Evolutionary conservation across 2,797 vertebrate genomes (phyloP).

Genomic region (Apogon hyalosoma): DNA sequence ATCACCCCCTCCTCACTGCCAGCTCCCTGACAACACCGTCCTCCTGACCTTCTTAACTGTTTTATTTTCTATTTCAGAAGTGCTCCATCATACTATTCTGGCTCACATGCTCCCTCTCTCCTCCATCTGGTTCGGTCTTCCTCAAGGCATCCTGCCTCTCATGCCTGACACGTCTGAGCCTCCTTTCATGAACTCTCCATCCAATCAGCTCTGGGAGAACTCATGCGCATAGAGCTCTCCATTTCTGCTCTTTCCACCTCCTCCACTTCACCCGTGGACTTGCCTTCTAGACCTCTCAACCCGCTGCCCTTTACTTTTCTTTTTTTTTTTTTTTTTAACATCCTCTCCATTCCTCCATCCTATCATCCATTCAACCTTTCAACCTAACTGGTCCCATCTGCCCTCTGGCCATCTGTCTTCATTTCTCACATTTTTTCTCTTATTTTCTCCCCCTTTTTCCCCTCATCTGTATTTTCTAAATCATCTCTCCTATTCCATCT

Average conservation of each 20-base stretch:
- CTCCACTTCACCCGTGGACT: background rate
- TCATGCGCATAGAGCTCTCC: too few species aligned
- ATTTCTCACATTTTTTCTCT: constrained; percentile 13
- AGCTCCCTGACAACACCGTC: background rate
- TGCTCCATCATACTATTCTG: background rate
- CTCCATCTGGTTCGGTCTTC: constrained; percentile 22
- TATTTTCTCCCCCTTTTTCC: background rate
- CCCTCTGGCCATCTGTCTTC: constrained; percentile 53
- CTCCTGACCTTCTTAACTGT: constrained; percentile 6
- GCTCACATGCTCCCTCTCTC: too few species aligned
- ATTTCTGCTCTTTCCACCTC: constrained; percentile 8
- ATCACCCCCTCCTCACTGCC: too few species aligned
- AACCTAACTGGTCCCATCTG: constrained; percentile 31
- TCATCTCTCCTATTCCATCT: constrained; percentile 24
- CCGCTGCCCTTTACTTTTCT: constrained; percentile 1
- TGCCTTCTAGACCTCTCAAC: constrained; percentile 6
- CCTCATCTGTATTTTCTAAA: constrained; percentile 43
- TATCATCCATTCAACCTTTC: constrained; percentile 52
- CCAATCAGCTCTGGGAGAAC: constrained; percentile 2
- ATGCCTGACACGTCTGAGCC: background rate
- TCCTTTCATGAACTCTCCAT: background rate
- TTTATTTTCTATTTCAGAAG: background rate
- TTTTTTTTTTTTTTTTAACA: constrained; percentile 12
- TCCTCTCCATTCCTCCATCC: constrained; percentile 13
- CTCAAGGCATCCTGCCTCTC: background rate